These are phyloP conservation scores for Cyaniris semiargus DNA, from an alignment of 2,888 invertebrate genomes.

Conservation along the genomic window DNA sequence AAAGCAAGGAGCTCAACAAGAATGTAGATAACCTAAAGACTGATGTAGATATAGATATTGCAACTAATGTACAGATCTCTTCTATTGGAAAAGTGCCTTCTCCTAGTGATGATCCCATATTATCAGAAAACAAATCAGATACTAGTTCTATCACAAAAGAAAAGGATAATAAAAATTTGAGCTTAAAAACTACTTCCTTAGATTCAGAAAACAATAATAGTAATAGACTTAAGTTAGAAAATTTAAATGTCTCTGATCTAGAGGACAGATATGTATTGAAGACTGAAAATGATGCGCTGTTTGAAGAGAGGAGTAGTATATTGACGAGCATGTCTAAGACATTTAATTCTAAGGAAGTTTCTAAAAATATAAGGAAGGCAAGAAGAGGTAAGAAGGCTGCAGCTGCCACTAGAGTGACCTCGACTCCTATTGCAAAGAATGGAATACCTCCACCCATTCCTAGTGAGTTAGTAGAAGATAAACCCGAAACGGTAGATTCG, in stretches of 20 bases:
- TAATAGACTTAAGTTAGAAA: constrained; percentile 74
- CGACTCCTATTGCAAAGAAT: constrained; percentile 45
- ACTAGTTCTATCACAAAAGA: constrained; percentile 63
- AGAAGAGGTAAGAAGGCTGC: constrained; percentile 71
- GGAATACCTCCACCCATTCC: constrained; percentile 51
- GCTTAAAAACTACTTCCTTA: constrained; percentile 78
- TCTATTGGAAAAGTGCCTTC: constrained; percentile 79
- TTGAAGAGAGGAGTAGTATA: constrained; percentile 75
- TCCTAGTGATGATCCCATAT: constrained; percentile 68
- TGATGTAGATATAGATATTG: constrained; percentile 80
- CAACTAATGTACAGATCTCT: constrained; percentile 79
- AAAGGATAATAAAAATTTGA: constrained; percentile 69
- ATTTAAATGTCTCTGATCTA: constrained; percentile 74
- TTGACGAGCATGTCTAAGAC: constrained; percentile 78
- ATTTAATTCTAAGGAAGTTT: constrained; percentile 74
- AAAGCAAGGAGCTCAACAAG: constrained; percentile 74
- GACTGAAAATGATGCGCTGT: constrained; percentile 81
- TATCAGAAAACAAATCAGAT: constrained; percentile 65
- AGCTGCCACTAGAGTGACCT: constrained; percentile 50
- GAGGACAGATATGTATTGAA: constrained; percentile 81
- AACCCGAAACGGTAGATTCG: constrained; percentile 68
- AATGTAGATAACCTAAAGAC: constrained; percentile 79
- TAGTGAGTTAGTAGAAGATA: constrained; percentile 58
- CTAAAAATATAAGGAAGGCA: constrained; percentile 74
- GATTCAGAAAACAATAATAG: constrained; percentile 80